Evolutionary conservation across 1,140 invertebrate genomes (phyloP).

Genomic region (Centruroides vittatus): DNA sequence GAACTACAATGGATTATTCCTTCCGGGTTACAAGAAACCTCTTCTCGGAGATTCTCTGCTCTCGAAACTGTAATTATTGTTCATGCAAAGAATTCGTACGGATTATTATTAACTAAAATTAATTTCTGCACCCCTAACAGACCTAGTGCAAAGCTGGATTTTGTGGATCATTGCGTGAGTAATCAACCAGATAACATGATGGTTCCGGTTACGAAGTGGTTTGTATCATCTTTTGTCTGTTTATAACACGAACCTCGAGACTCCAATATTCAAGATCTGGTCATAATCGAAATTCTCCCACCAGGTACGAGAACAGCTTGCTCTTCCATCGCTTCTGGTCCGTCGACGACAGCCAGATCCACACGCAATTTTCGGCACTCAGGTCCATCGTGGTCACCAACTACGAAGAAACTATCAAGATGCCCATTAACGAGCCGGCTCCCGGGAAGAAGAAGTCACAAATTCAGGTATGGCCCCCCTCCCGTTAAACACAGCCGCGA

Average conservation of each 20-base stretch:
- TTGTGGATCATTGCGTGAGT: slow-evolving; percentile 94
- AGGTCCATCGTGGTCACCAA: slow-evolving; percentile 95
- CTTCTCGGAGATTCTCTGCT: slow-evolving; percentile 41
- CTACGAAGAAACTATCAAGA: slow-evolving; percentile 94
- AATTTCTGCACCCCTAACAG: background rate
- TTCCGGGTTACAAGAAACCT: slow-evolving; percentile 62
- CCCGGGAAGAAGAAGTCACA: slow-evolving; percentile 90
- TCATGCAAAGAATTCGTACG: background rate
- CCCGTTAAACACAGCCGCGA: background rate
- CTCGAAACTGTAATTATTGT: slow-evolving; percentile 47
- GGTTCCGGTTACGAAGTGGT: slow-evolving; percentile 77
- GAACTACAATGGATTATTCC: slow-evolving; percentile 70
- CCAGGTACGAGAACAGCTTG: slow-evolving; percentile 75
- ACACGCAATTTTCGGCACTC: slow-evolving; percentile 90
- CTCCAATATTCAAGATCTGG: too few species aligned
- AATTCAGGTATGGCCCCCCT: slow-evolving; percentile 42
- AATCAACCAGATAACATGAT: slow-evolving; percentile 89
- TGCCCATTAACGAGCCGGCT: slow-evolving; percentile 98
- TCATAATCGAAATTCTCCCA: too few species aligned
- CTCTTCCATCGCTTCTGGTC: slow-evolving; percentile 99
- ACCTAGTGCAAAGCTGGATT: slow-evolving; percentile 59
- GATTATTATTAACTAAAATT: too few species aligned
- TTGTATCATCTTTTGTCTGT: too few species aligned
- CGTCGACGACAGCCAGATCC: slow-evolving; percentile 89
- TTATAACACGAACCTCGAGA: too few species aligned